Evolutionary conservation across 92 coral and sea anemone genomes (phyloP).

Genomic region (Bergia sp.): DNA sequence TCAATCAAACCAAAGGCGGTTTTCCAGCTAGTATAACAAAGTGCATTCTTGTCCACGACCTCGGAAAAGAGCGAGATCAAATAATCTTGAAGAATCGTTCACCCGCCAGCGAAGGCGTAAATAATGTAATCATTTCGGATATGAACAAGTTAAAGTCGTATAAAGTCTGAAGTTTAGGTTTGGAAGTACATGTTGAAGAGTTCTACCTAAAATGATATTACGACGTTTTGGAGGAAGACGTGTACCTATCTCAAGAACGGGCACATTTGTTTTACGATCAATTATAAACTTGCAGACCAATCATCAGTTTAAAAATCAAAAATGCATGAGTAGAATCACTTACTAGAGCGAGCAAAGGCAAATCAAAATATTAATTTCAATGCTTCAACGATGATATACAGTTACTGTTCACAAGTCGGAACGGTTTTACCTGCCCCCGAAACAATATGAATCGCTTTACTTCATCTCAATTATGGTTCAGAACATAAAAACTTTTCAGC

Average conservation of each 20-base stretch:
- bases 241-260: too few relatives aligned
- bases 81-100: neutral
- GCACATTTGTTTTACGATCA: neutral
- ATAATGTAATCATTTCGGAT: neutral
- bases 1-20: too few relatives aligned
- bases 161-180: neutral
- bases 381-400: neutral
- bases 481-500: slow-evolving; percentile 4
- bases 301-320: neutral
- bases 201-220: neutral
- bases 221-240: neutral
- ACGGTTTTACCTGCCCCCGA: slow-evolving; percentile 18
- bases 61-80: neutral
- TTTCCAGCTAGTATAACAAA: too few relatives aligned
- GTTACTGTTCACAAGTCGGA: neutral
- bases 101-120: neutral
- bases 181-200: neutral
- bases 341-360: neutral
- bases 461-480: neutral
- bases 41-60: neutral
- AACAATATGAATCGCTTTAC: neutral
- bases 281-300: neutral
- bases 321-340: slow-evolving; percentile 12
- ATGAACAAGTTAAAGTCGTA: neutral
- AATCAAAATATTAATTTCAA: too few relatives aligned